phyloP scores from a whole-genome alignment of 2,113 vertebrate genomes.

The Canis aureus region DNA sequence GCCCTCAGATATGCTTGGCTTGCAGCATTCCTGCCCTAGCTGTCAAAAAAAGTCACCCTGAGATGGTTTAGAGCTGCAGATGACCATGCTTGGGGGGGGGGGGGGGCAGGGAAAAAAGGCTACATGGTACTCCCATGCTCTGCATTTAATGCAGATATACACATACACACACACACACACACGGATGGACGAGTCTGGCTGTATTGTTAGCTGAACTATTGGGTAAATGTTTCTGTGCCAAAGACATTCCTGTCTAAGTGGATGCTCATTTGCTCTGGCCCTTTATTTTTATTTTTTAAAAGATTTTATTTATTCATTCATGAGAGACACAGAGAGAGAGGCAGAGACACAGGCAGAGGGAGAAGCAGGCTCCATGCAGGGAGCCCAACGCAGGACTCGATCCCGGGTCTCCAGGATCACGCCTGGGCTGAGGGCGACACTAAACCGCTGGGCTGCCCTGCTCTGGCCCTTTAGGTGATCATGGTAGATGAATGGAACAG shows the following conservation, averaged over 20 bases:
- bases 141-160: too few relatives aligned
- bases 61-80: too few relatives aligned
- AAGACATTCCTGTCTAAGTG: background rate
- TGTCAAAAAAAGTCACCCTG: too few relatives aligned
- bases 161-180: background rate
- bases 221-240: background rate
- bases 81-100: fast-evolving
- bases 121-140: fast-evolving
- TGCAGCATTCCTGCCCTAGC: background rate
- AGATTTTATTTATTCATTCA: too few relatives aligned
- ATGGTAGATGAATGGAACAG: background rate
- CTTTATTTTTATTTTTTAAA: background rate
- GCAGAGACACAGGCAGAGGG: too few relatives aligned
- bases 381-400: too few relatives aligned
- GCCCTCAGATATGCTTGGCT: fast-evolving
- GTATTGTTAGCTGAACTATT: background rate
- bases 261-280: background rate
- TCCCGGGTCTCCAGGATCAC: too few relatives aligned
- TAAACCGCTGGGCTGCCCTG: too few relatives aligned
- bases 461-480: background rate
- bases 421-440: too few relatives aligned
- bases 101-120: too few relatives aligned
- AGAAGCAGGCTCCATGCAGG: too few relatives aligned
- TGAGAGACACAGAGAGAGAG: too few relatives aligned
- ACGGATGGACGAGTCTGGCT: background rate